phyloP scores from a whole-genome alignment of 2,797 vertebrate genomes.

The Clarias platycephalus region DNA sequence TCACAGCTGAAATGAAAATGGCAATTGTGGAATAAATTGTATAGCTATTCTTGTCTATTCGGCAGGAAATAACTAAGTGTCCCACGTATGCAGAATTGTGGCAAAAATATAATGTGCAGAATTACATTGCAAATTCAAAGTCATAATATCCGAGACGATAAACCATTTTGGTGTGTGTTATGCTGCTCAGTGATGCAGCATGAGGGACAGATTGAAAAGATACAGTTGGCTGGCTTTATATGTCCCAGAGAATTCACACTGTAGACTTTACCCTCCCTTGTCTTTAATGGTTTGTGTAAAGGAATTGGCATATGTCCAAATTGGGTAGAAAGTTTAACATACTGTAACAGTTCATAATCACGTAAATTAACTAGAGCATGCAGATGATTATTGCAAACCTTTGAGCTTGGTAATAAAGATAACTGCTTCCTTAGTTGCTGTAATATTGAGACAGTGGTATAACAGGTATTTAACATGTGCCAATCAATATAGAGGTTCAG shows the following conservation, averaged over 20 bases:
- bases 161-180: not conserved
- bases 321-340: not conserved
- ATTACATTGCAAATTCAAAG: not conserved
- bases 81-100: not conserved
- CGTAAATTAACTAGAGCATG: not conserved
- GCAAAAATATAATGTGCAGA: not conserved
- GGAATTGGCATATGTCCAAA: not conserved
- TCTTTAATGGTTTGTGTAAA: not conserved
- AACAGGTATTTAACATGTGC: not conserved
- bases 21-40: not conserved
- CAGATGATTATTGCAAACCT: not conserved
- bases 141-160: not conserved
- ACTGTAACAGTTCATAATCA: not conserved
- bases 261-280: not conserved
- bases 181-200: not conserved
- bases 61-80: not conserved
- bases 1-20: not conserved
- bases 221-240: not conserved
- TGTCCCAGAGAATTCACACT: not conserved
- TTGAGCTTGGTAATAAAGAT: slow-evolving; percentile 9
- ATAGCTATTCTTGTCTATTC: not conserved
- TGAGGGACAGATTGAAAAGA: not conserved
- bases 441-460: not conserved
- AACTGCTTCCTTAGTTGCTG: not conserved
- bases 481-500: not conserved